Evolutionary conservation across 2,797 vertebrate genomes (phyloP).

Genomic region (Coluber constrictor): DNA sequence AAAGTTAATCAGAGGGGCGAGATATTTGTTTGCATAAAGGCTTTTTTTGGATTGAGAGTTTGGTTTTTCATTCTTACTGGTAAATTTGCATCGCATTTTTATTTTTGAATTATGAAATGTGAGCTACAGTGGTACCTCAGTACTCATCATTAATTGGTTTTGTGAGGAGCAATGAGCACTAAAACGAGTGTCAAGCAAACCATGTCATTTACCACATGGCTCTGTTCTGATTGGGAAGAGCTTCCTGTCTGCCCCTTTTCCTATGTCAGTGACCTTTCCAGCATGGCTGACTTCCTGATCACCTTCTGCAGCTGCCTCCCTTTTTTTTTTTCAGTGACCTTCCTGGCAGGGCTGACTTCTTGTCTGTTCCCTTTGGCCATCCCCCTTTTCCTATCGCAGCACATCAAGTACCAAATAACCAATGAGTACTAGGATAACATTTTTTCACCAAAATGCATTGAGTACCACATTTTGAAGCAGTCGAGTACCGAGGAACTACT

Average conservation of each 20-base stretch:
- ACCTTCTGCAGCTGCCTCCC: not conserved
- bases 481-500: conserved; percentile 15
- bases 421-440: not conserved
- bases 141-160: not conserved
- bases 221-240: not conserved
- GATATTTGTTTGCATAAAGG: not conserved
- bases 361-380: not conserved
- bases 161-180: not conserved
- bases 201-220: not conserved
- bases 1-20: not conserved
- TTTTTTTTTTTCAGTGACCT: not conserved
- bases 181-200: not conserved
- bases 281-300: not conserved
- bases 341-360: not conserved
- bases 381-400: not conserved
- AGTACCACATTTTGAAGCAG: not conserved
- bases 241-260: not conserved
- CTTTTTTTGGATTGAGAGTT: not conserved
- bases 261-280: not conserved
- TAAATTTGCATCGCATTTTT: not conserved
- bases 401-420: not conserved
- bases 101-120: not conserved
- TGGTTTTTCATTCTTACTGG: not conserved
- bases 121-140: not conserved
- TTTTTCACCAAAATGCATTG: not conserved